Evolutionary conservation across 2,888 invertebrate genomes (phyloP), one percentile per base, ranked within the genome.

Genomic region (Tethea ocularis): DNA sequence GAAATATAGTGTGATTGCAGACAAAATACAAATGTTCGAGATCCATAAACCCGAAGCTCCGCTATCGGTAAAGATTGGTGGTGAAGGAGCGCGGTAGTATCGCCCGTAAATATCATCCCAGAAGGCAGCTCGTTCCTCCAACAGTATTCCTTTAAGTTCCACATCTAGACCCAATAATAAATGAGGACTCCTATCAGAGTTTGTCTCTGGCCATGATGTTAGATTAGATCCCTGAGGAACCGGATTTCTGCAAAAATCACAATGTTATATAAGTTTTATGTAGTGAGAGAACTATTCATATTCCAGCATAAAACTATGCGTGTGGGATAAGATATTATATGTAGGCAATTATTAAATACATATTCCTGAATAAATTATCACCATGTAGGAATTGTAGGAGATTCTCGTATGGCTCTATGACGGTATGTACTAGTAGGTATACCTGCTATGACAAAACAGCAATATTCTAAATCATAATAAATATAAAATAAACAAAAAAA

Each of bases 91-190:
- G 5, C 68, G 66, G 55, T 83, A 84, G 59, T 82, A 68, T 51
- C 61, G 70, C 8, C 74, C 65, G 56, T 86, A 86, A n/a, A 86
- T 74, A 1, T 65, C 59, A 23, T 83, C 77, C 85, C 86, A 86
- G 60, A 85, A 77, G 0, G 41, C 55, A 3, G 66, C 64, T 2
- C 82, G 70, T 22, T 75, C 61, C 23, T 69, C 64, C 26, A 81
- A 36, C 38, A 78, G 62, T 1, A 64, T 59, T 1, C 70, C 72
- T 3, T 62, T 60, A 20, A 85, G 60, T 54, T 77, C 65, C 11
- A 81, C 52, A 11, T 60, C 52, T 4, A 61, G 53, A 11, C 75
- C 75, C 5, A 87, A 58, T 0, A 77, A 75, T 80, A 84, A 81
- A 58, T 80, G 67, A 0, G 83, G 83, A 2, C 75, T 68, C 20